Conservation (phyloP, 2,797 vertebrate genomes). For the Cryptoblepharus egeriae region DNA sequence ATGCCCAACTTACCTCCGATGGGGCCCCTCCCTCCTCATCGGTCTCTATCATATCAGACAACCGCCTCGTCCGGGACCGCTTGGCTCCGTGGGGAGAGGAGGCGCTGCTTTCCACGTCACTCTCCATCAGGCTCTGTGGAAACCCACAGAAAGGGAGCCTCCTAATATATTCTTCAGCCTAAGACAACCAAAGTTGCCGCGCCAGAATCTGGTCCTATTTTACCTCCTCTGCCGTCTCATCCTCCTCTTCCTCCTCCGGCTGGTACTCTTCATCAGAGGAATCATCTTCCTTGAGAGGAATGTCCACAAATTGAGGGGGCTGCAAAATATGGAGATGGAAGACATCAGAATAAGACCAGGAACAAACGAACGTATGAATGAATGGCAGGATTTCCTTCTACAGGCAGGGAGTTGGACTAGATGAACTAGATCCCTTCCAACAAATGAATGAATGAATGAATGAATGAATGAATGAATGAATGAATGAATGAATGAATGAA, state of each 20-base stretch:
- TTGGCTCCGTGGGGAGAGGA: slow-evolving; percentile 84
- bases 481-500: no score
- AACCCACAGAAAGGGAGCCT: background rate
- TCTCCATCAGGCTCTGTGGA: slow-evolving; percentile 82
- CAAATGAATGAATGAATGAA: no score
- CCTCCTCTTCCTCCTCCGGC: slow-evolving; percentile 92
- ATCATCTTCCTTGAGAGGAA: slow-evolving; percentile 91
- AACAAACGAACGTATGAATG: background rate
- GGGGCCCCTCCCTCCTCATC: slow-evolving; percentile 76
- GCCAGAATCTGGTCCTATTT: no score
- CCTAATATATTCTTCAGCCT: no score
- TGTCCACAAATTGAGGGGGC: slow-evolving; percentile 94
- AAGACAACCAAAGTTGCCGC: no score
- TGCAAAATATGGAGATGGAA: slow-evolving; percentile 55
- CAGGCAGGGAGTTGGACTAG: no score
- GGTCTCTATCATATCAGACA: slow-evolving; percentile 59
- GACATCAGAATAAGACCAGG: background rate
- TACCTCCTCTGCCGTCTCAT: slow-evolving; percentile 94
- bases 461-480: no score
- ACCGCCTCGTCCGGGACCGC: slow-evolving; percentile 58
- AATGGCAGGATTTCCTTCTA: no score
- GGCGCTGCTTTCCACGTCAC: slow-evolving; percentile 89
- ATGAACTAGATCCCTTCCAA: no score
- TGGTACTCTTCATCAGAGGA: slow-evolving; percentile 96
- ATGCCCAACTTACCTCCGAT: slow-evolving; percentile 63